Conservation (phyloP, 1,140 invertebrate genomes). For the Prorops nasuta region DNA sequence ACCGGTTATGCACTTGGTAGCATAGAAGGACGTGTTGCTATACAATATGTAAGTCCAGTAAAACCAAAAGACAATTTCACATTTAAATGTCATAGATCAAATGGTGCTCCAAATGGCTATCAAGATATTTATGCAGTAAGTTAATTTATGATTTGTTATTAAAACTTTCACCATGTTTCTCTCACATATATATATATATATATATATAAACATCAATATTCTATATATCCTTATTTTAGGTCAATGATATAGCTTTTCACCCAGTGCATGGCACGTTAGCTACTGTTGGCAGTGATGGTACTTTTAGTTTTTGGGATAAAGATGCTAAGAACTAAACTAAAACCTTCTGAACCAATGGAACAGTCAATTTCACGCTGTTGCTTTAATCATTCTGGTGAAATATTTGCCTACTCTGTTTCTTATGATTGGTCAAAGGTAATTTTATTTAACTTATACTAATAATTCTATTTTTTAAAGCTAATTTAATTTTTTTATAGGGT, state of each 20-base stretch:
- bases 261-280: conserved; percentile 95
- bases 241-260: conserved; percentile 98
- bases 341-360: conserved; percentile 92
- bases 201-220: conserved; percentile 10
- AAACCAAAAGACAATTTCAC: conserved; percentile 99
- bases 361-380: conserved; percentile 91
- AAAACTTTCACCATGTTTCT: conserved; percentile 1
- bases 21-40: conserved; percentile 94
- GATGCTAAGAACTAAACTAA: conserved; percentile 97
- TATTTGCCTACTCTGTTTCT: conserved; percentile 96
- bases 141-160: conserved; percentile 11
- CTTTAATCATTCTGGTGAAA: conserved; percentile 95
- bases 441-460: conserved; percentile 8
- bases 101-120: conserved; percentile 76
- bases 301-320: conserved; percentile 99
- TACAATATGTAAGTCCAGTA: conserved; percentile 90
- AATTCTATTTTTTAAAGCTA: conserved; percentile 5
- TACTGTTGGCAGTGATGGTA: conserved; percentile 96
- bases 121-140: conserved; percentile 81
- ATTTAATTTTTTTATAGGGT: conserved; percentile 61
- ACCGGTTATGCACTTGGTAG: conserved; percentile 91
- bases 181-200: too few species aligned
- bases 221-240: conserved; percentile 58
- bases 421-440: conserved; percentile 95
- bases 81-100: conserved; percentile 98